These are phyloP conservation scores for Platycercus adscitus DNA, from an alignment of 2,113 vertebrate genomes.

Conservation along the genomic window DNA sequence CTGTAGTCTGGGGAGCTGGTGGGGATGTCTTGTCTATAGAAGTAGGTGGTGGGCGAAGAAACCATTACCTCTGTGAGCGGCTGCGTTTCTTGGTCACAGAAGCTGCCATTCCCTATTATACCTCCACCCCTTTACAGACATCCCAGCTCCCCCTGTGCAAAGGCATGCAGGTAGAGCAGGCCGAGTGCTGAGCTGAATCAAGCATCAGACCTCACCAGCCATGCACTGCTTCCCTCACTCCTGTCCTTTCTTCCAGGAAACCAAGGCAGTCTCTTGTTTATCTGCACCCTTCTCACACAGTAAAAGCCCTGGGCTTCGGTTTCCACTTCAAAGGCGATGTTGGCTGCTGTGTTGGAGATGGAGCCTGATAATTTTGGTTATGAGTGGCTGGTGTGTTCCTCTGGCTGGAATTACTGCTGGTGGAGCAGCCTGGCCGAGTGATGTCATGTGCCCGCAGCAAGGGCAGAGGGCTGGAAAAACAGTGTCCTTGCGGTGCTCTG, in stretches of 20 bases:
- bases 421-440: not conserved
- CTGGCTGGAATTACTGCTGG: conserved; percentile 12
- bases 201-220: not conserved
- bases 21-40: not conserved
- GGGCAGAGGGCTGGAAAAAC: not conserved
- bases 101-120: not conserved
- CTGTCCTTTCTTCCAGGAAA: conserved; percentile 28
- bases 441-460: not conserved
- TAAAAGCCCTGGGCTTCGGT: conserved; percentile 26
- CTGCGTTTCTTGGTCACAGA: not conserved
- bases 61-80: not conserved
- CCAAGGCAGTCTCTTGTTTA: conserved; percentile 4
- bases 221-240: not conserved
- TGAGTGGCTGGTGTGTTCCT: conserved; percentile 45
- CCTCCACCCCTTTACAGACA: not conserved
- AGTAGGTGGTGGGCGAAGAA: not conserved
- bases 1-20: not conserved
- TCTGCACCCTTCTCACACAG: not conserved
- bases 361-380: conserved; percentile 64
- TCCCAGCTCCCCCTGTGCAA: not conserved
- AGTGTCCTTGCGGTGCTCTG: not conserved
- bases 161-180: not conserved
- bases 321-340: conserved; percentile 56
- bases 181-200: not conserved
- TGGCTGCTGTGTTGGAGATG: conserved; percentile 50